Base-by-base conservation (phyloP, 2,113 vertebrate species). In the Percopsis transmontana region DNA sequence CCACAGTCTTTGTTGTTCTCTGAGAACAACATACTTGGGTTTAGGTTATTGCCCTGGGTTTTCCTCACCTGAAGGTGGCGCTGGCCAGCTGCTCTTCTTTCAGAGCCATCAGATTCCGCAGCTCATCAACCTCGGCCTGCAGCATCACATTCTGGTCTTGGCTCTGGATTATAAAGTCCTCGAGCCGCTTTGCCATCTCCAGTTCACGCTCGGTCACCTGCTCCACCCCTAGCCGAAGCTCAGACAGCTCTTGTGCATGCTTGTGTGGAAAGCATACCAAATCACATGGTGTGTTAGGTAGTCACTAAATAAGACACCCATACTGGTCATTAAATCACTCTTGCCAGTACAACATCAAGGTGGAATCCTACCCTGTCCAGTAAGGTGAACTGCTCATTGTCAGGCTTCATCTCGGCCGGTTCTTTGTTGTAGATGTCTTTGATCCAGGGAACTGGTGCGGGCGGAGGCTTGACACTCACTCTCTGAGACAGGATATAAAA, bases 171-270 rank as follows among this genome's bases (percentile, higher is more conserved):
- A 93, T 93, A 72, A 92, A 93, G 73, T 93, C 92, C 72, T 93
- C 92, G 62, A 93, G 71, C 3, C 92, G 89, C 24, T 92, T 93
- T 10, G 91, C 92, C 92, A 92, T 90, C 74, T 93, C 92, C 78
- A 93, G 79, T 77, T 93, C 92, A 0, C 90, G 80, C 65, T 93
- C 92, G 0, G 92, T 91, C 60, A 92, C 91, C 77, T 91, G 89
- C 59, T 93, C 92, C 54, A 93, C 77, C 1, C 88, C 88, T 27
- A 84, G 57, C 8, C 90, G 87, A 11, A 94, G 86, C 78, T 92
- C 90, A 0, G 77, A 85, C 58, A 93, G 75, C 75, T 93, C 92
- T 27, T 89, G 77, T 23, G 86, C 75, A 1, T 93, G 92, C 93
- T 94, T 33, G n/a, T 15, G 24, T 11, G 27, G 27, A 20, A 10